Evolutionary conservation across 1,140 invertebrate species (phyloP), one percentile per base, ranked within the genome.

Genomic region (Bathynomus jamesi): DNA sequence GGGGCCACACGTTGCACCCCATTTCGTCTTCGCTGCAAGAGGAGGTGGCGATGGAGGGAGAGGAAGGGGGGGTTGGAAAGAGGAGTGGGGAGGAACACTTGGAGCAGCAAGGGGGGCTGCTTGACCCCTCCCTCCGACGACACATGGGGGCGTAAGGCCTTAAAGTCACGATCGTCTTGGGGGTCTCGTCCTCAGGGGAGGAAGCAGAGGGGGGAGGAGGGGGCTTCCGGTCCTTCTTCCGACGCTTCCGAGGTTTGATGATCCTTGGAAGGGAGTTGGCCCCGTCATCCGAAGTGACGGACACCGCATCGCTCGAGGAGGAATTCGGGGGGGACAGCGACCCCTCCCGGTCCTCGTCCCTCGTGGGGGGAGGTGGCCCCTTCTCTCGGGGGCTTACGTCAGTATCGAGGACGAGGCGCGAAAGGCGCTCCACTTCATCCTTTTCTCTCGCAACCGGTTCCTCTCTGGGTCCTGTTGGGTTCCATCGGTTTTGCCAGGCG

Each of bases 161-260:
- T n/a, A n/a, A n/a, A n/a, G n/a, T n/a, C n/a, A n/a, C n/a, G n/a
- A n/a, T n/a, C n/a, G n/a, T n/a, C n/a, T n/a, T n/a, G n/a, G n/a
- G n/a, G 21, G 40, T 17, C 13, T 2, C 40, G 5, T 53, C 32
- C 17, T 40, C 32, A 8, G 32, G 32, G 7, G 32, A 17, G 2
- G 2, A 11, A 53, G 40, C 2, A 17, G 40, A 21, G 21, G 40
- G 40, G 13, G 40, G 40, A 5, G 40, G 40, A 2, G 40, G 40
- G 28, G 89, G 88, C 80, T 92, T 92, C 68, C 91, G 84, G 78
- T 93, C 91, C 82, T 93, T 93, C 87, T 94, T 94, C 79, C 91
- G 87, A 27, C 92, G 85, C 80, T 94, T 94, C 10, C 91, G 83
- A 0, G 91, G 91, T 81, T 94, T 94, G 78, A 94, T 93, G 64